phyloP scores from a whole-genome alignment of 1,140 invertebrate species.

The Aphelenchoides avenae region DNA sequence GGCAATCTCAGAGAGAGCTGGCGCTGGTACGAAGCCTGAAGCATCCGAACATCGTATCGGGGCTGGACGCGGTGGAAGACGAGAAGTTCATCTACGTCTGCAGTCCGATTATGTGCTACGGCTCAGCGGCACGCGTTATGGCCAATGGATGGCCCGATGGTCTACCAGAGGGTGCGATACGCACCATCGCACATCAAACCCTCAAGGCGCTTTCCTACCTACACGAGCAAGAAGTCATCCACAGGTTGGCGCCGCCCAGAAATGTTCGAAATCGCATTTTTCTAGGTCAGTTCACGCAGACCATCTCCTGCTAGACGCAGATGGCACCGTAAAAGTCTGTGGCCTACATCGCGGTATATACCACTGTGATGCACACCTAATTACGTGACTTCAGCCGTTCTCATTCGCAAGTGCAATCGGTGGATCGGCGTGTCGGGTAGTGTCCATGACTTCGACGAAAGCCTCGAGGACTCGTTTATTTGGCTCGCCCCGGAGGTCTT shows the following conservation, averaged over 20 bases:
- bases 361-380: conserved; percentile 65
- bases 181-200: conserved; percentile 74
- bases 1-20: background rate
- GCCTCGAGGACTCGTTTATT: conserved; percentile 70
- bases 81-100: background rate
- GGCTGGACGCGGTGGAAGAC: background rate
- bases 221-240: conserved; percentile 23
- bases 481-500: conserved; percentile 86
- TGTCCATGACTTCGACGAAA: conserved; percentile 72
- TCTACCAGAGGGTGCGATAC: conserved; percentile 74
- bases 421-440: conserved; percentile 61
- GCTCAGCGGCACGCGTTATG: conserved; percentile 5
- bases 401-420: too few species aligned
- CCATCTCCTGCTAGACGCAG: conserved; percentile 73
- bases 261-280: conserved; percentile 62
- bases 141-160: conserved; percentile 64
- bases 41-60: background rate
- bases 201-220: conserved; percentile 76
- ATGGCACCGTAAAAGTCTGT: conserved; percentile 70
- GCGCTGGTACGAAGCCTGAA: background rate
- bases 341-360: conserved; percentile 74
- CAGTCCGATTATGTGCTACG: conserved; percentile 12
- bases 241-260: conserved; percentile 10
- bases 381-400: background rate
- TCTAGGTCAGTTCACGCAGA: conserved; percentile 74